Evolutionary conservation across 2,113 vertebrate species (phyloP).

Genomic region (Neodon shergylaensis): DNA sequence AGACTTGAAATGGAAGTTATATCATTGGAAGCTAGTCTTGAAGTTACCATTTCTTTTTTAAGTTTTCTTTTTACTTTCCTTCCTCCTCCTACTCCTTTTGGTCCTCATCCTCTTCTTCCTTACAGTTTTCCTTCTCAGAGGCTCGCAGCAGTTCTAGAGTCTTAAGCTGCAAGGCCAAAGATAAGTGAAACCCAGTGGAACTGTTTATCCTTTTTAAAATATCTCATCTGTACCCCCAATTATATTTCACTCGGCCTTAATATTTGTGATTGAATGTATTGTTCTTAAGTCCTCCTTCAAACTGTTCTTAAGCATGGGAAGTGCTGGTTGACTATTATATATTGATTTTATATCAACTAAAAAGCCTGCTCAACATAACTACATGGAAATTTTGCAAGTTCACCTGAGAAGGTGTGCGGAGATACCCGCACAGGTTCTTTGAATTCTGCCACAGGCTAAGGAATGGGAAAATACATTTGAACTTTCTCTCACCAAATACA

Average conservation of each 20-base stretch:
- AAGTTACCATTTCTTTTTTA: slow-evolving; percentile 55
- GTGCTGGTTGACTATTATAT: neutral
- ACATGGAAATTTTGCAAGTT: neutral
- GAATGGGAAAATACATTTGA: neutral
- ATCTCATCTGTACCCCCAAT: slow-evolving; percentile 73
- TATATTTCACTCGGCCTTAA: slow-evolving; percentile 73
- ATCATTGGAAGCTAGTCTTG: slow-evolving; percentile 5
- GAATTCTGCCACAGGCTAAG: neutral
- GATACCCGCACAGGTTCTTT: neutral
- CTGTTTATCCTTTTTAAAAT: slow-evolving; percentile 76
- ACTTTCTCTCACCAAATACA: slow-evolving; percentile 18
- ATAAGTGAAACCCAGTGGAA: slow-evolving; percentile 67
- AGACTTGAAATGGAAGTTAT: slow-evolving; percentile 54
- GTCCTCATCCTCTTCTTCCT: too few species aligned
- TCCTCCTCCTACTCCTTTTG: too few species aligned
- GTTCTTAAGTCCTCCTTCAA: slow-evolving; percentile 29
- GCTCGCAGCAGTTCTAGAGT: slow-evolving; percentile 55
- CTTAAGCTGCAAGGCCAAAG: slow-evolving; percentile 67
- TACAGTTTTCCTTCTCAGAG: neutral
- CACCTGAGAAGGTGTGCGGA: slow-evolving; percentile 4
- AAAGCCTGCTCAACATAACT: slow-evolving; percentile 26
- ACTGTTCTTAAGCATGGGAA: slow-evolving; percentile 3
- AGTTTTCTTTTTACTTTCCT: neutral
- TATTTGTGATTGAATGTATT: slow-evolving; percentile 26
- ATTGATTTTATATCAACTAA: slow-evolving; percentile 47